Base-by-base conservation (phyloP, 1,140 invertebrate genomes). In the Spodoptera litura region DNA sequence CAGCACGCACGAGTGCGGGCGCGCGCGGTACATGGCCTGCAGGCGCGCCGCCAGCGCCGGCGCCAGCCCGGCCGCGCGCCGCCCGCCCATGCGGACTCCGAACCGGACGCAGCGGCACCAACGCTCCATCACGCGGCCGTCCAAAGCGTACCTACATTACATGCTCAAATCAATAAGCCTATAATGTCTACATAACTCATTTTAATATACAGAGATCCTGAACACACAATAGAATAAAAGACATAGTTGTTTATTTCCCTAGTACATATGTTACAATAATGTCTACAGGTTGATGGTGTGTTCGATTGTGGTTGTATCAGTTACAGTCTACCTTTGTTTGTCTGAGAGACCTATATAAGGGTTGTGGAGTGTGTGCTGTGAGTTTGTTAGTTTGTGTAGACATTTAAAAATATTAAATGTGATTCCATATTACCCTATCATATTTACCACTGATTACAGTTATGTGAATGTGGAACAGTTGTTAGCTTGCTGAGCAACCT, bases 1-100 rank as follows among this genome's bases (percentile, higher is more conserved):
- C 3, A 99, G 96, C 89, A 99, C 98, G 94, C 99, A 99, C 70
- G 98, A 99, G 94, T 99, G 99, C 82, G 97, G 96, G 12, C 98
- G 96, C 20, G 95, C 82, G 20, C 95, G 93, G 93, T 99, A 99
- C n/a, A 99, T 95, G 56, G 95, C 91, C 0, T 99, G 97, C 89
- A 99, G 98, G 96, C 98, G 78, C 2, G 5, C 58, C 11, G 79
- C 83, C 72, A 99, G 93, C 56, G 97, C 96, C 78, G 97, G 96
- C 59, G 99, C 95, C 61, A 99, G 95, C 81, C 96, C 95, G 20
- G 96, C 95, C 1, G 97, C 97, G 87, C 98, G 96, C 87, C 96
- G 96, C 5, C 98, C 97, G 31, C 98, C 96, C 93, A 97, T 98
- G 59, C 99, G 95, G 58, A 99, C 96, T 51, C 97, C 96, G 95